phyloP scores from a whole-genome alignment of 1,140 invertebrate species.

The Sycophila sp. region DNA sequence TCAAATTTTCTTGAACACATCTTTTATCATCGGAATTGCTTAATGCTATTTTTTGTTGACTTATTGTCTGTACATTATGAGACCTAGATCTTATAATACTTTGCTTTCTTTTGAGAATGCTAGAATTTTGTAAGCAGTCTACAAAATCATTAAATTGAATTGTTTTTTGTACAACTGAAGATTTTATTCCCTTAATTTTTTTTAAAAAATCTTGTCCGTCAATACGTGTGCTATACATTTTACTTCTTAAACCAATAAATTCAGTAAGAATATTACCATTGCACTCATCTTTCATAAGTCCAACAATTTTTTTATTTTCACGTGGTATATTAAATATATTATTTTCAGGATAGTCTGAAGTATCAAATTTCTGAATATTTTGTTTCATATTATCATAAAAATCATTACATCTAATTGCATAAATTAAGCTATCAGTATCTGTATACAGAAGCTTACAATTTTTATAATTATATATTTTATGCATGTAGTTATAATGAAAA shows the following conservation, averaged over 20 bases:
- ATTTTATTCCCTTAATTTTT: neutral
- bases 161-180: neutral
- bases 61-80: neutral
- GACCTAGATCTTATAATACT: neutral
- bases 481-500: too few relatives aligned
- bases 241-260: neutral
- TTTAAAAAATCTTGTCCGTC: neutral
- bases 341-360: neutral
- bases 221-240: neutral
- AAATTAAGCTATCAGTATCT: slow-evolving; percentile 43
- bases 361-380: slow-evolving; percentile 43
- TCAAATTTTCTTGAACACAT: neutral
- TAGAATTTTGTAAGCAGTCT: neutral
- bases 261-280: neutral
- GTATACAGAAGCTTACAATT: neutral
- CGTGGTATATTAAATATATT: neutral
- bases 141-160: neutral
- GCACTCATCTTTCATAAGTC: neutral
- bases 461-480: neutral
- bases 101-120: neutral
- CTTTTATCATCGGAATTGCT: neutral
- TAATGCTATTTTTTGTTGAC: neutral
- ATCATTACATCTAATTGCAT: neutral
- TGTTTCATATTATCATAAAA: slow-evolving; percentile 44
- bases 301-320: neutral